Evolutionary conservation across 2,797 vertebrate genomes (phyloP).

Genomic region (Gymnoscopelus microlampas): DNA sequence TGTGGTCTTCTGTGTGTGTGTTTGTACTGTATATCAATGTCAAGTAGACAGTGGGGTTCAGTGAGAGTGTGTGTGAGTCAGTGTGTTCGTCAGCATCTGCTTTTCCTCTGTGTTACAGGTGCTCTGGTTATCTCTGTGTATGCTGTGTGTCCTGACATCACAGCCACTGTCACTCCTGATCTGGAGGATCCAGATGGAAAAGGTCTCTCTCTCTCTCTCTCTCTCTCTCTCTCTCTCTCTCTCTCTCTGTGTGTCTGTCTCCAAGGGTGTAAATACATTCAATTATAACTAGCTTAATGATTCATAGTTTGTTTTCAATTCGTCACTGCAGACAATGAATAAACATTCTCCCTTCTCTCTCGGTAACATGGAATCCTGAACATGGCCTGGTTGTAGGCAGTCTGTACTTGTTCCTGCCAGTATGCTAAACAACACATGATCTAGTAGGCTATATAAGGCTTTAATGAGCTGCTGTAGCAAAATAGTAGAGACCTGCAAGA

Average conservation of each 20-base stretch:
- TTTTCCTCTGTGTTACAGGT: constrained; percentile 73
- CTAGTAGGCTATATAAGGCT: no score
- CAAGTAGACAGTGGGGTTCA: background rate
- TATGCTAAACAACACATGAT: no score
- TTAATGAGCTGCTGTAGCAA: no score
- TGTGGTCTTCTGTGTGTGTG: no score
- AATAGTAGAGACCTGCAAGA: no score
- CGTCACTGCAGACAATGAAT: no score
- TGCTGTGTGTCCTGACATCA: constrained; percentile 92
- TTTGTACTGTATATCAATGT: background rate
- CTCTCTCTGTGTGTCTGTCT: background rate
- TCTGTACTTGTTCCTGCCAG: no score
- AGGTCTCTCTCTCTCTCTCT: constrained; percentile 73
- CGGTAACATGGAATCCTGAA: no score
- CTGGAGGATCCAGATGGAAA: constrained; percentile 86
- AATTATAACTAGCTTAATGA: background rate
- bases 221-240: no score
- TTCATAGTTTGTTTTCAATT: no score
- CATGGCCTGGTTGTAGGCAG: no score
- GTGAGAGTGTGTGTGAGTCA: background rate
- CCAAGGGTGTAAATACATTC: background rate
- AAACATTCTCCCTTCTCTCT: no score
- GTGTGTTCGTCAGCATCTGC: background rate
- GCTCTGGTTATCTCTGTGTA: constrained; percentile 93
- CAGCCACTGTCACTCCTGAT: constrained; percentile 91